phyloP scores from a whole-genome alignment of 2,888 invertebrate species.

The Saturnia japonica region DNA sequence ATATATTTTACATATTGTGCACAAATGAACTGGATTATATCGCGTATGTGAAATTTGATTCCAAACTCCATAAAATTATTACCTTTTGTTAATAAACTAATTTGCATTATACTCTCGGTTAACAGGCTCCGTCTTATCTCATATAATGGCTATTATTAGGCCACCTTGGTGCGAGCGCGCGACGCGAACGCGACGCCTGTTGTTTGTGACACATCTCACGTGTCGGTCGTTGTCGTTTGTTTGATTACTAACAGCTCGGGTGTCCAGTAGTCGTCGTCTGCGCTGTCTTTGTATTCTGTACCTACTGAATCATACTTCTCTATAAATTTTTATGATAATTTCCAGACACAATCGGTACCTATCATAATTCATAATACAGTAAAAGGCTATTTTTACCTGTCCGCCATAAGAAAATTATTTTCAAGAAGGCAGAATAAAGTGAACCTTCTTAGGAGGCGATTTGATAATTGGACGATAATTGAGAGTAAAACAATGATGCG shows the following conservation, averaged over 20 bases:
- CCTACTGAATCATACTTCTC: conserved; percentile 17
- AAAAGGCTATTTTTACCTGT: background rate
- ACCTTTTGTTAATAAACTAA: background rate
- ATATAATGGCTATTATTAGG: conserved; percentile 26
- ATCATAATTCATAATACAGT: background rate
- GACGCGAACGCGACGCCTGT: conserved; percentile 42
- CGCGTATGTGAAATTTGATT: background rate
- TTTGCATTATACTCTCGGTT: background rate
- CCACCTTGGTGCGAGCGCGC: conserved; percentile 50
- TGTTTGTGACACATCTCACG: conserved; percentile 31
- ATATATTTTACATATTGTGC: too few relatives aligned
- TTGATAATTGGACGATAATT: too few relatives aligned
- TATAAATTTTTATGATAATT: background rate
- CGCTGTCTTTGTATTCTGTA: conserved; percentile 29
- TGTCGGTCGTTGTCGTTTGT: background rate
- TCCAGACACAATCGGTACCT: background rate
- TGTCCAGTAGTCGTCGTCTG: background rate
- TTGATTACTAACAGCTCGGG: background rate
- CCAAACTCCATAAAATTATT: background rate
- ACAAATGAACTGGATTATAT: too few relatives aligned
- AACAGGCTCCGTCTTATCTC: conserved; percentile 10
- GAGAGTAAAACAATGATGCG: too few relatives aligned
- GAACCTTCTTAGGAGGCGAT: too few relatives aligned
- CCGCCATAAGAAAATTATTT: background rate
- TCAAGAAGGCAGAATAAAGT: too few relatives aligned